phyloP scores from a whole-genome alignment of 2,888 invertebrate species.

The Gymnocheta viridis region DNA sequence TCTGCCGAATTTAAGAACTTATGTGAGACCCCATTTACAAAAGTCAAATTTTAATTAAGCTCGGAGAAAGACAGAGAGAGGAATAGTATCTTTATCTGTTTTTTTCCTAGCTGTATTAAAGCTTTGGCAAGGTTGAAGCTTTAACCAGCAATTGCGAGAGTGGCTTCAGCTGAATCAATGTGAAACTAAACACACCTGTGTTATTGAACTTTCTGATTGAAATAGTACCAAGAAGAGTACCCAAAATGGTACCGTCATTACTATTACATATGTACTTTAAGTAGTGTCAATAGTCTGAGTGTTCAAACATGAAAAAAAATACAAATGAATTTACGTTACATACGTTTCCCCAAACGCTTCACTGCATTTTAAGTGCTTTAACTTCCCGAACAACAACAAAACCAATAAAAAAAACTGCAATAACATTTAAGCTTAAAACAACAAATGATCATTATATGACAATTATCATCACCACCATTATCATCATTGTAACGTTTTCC shows the following conservation, averaged over 20 bases:
- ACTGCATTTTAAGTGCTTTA: conserved; percentile 69
- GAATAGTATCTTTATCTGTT: too few species aligned
- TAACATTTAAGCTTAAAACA: conserved; percentile 5
- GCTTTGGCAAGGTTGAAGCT: too few species aligned
- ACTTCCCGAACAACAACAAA: conserved; percentile 62
- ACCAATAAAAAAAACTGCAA: conserved; percentile 13
- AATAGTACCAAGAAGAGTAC: conserved; percentile 27
- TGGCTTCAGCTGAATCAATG: too few species aligned
- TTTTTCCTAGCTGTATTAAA: too few species aligned
- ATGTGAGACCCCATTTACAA: too few species aligned
- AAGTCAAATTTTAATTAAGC: too few species aligned
- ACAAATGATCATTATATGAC: conserved; percentile 37
- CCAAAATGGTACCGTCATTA: neutral
- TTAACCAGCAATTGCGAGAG: too few species aligned
- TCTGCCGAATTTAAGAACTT: too few species aligned
- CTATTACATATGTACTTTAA: neutral
- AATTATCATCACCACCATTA: neutral
- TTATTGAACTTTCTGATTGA: neutral
- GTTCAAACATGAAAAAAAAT: conserved; percentile 43
- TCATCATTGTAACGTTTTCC: conserved; percentile 18
- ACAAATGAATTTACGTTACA: conserved; percentile 51
- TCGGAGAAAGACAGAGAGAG: too few species aligned
- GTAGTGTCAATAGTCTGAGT: conserved; percentile 42
- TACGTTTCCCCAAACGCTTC: conserved; percentile 67
- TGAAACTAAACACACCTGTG: too few species aligned